A percentile compares a stretch with the other conserved stretches of the same genome.
phyloP scores from a whole-genome alignment of 2,113 vertebrate species.

The Microcebus tavaratra region DNA sequence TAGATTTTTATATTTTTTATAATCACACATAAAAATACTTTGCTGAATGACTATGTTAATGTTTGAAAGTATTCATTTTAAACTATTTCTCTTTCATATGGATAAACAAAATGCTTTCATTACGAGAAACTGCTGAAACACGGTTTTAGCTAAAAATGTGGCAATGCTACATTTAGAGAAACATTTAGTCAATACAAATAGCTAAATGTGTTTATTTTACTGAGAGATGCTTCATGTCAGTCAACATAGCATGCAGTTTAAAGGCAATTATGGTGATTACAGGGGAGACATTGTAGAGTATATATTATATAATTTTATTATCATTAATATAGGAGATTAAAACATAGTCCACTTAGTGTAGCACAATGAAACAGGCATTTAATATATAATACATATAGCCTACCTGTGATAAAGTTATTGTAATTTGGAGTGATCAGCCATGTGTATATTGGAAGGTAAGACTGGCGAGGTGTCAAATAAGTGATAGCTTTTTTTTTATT shows the following conservation, averaged over 20 bases:
- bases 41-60: not conserved
- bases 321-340: not conserved
- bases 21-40: not conserved
- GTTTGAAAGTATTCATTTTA: not conserved
- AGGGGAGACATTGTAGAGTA: not conserved
- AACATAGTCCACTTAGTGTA: not conserved
- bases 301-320: not conserved
- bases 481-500: not conserved
- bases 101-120: conserved; percentile 14
- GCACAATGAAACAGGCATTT: not conserved
- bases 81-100: not conserved
- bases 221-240: not conserved
- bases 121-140: not conserved
- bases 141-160: not conserved
- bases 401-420: not conserved
- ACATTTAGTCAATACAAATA: not conserved
- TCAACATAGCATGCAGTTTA: not conserved
- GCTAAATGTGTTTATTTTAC: not conserved
- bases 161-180: conserved; percentile 17
- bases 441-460: not conserved
- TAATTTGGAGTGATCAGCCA: not conserved
- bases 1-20: conserved; percentile 15
- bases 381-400: not conserved
- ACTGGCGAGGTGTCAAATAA: not conserved
- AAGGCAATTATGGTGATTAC: not conserved